Evolutionary conservation across 1,140 invertebrate species (phyloP).

Genomic region (Dinoponera quadriceps): DNA sequence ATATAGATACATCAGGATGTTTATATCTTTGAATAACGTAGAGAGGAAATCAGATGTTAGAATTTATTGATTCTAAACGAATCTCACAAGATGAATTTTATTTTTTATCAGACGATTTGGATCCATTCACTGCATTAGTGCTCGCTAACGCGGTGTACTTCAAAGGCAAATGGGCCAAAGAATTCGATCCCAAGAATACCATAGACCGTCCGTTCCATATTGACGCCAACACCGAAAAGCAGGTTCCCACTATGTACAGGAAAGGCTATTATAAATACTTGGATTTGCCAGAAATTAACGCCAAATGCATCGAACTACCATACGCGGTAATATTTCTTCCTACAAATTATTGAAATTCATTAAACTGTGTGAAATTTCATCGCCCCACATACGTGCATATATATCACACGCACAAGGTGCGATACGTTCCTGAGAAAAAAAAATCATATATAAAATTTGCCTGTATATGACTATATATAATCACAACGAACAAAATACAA

Average conservation of each 20-base stretch:
- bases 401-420: too few relatives aligned
- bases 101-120: conserved; percentile 82
- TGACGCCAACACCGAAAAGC: conserved; percentile 70
- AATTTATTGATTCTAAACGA: not conserved
- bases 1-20: too few relatives aligned
- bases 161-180: conserved; percentile 92
- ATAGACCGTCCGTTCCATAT: conserved; percentile 86
- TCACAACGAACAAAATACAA: too few relatives aligned
- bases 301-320: conserved; percentile 85
- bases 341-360: conserved; percentile 8
- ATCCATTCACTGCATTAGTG: conserved; percentile 87
- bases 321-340: conserved; percentile 82
- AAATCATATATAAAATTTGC: too few relatives aligned
- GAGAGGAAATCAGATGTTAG: not conserved
- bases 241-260: conserved; percentile 86
- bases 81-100: not conserved
- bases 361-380: conserved; percentile 17
- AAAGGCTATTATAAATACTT: conserved; percentile 80
- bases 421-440: too few relatives aligned
- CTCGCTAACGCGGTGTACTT: conserved; percentile 95
- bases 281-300: conserved; percentile 79
- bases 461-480: too few relatives aligned
- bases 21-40: too few relatives aligned
- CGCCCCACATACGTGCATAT: too few relatives aligned
- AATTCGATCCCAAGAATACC: conserved; percentile 89